A percentile compares a stretch with the other conserved stretches of the same genome.
Conservation (phyloP, 2,797 vertebrate species). For the Darevskia nairensis region DNA sequence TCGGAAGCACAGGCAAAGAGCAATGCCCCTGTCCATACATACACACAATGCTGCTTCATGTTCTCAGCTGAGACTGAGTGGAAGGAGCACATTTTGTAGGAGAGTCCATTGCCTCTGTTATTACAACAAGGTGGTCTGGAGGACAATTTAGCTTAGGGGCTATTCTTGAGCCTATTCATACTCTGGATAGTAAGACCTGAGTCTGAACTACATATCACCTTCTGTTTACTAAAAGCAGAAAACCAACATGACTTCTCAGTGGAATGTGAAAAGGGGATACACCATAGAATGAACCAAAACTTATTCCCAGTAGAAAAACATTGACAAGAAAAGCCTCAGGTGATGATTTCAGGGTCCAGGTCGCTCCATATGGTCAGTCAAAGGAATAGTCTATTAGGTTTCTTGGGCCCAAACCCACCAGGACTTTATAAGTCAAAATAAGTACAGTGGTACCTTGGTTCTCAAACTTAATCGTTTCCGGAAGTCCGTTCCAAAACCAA, state of each 20-base stretch:
- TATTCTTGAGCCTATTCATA: background rate
- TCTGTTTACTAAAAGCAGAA: background rate
- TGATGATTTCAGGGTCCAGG: too few relatives aligned
- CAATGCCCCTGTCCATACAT: background rate
- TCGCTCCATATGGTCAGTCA: too few relatives aligned
- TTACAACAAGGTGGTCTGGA: background rate
- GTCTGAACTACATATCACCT: background rate
- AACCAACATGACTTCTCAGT: background rate
- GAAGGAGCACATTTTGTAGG: background rate
- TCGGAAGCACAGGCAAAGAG: background rate
- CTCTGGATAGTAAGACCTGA: background rate
- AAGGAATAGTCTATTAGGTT: too few relatives aligned
- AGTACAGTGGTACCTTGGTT: too few relatives aligned
- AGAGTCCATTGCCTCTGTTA: background rate
- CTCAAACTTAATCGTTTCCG: too few relatives aligned
- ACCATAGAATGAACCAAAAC: background rate
- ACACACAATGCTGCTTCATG: background rate
- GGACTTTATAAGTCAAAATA: too few relatives aligned
- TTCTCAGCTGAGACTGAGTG: background rate
- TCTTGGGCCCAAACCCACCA: too few relatives aligned
- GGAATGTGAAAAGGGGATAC: background rate
- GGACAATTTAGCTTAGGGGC: background rate
- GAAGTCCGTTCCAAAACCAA: too few relatives aligned
- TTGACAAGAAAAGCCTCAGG: background rate
- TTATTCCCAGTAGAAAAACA: background rate